A percentile compares a stretch with the other conserved stretches of the same genome.
Evolutionary conservation across 2,888 invertebrate genomes (phyloP).

Genomic region (Ceramica pisi): DNA sequence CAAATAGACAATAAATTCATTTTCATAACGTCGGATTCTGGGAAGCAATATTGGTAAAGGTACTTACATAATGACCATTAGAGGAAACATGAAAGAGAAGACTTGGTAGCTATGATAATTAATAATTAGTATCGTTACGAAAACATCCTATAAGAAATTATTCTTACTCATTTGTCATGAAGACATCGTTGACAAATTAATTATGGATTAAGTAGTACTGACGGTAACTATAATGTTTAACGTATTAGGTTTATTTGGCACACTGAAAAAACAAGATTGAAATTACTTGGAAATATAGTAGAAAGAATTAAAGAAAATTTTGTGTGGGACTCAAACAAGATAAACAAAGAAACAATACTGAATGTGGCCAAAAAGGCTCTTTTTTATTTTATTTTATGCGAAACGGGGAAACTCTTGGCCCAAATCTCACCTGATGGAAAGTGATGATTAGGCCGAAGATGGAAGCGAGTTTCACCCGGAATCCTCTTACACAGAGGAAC

Average conservation of each 20-base stretch:
- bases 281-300: background rate
- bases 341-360: too few species aligned
- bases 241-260: background rate
- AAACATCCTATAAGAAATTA: conserved; percentile 32
- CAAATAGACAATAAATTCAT: conserved; percentile 22
- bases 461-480: too few species aligned
- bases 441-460: too few species aligned
- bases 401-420: too few species aligned
- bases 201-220: conserved; percentile 3
- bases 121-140: conserved; percentile 25
- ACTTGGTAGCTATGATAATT: conserved; percentile 12
- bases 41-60: conserved; percentile 6
- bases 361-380: too few species aligned
- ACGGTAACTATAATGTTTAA: background rate
- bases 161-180: conserved; percentile 39
- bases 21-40: conserved; percentile 7
- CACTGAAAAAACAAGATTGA: background rate
- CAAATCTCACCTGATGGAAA: too few species aligned
- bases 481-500: too few species aligned
- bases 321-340: too few species aligned
- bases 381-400: too few species aligned
- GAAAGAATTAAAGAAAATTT: too few species aligned
- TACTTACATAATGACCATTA: conserved; percentile 23
- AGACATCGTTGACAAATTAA: conserved; percentile 34
- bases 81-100: conserved; percentile 14